These are phyloP conservation scores for Fringilla coelebs DNA, from an alignment of 2,797 vertebrate species.

Conservation along the genomic window DNA sequence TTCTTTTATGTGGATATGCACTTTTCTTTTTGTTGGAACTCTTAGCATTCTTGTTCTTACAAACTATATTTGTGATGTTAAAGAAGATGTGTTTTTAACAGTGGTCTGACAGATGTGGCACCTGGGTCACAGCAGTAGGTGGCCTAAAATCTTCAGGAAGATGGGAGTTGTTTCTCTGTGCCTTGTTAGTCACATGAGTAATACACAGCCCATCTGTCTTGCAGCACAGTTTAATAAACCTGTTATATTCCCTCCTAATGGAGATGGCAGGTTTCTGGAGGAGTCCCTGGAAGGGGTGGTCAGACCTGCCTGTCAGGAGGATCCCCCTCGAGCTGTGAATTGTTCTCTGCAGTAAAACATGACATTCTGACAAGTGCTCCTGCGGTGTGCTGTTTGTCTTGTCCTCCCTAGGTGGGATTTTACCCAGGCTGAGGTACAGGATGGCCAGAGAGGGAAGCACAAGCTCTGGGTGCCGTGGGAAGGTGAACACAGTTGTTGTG, in stretches of 20 bases:
- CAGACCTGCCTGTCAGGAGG: background rate
- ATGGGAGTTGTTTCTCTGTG: background rate
- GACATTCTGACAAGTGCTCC: background rate
- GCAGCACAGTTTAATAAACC: background rate
- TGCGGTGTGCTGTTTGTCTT: accelerated
- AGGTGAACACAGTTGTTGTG: background rate
- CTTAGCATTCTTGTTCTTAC: background rate
- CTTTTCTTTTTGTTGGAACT: background rate
- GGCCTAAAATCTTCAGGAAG: background rate
- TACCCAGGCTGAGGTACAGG: background rate
- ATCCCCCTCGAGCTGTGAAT: background rate
- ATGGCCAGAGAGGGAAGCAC: background rate
- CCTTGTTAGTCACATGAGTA: background rate
- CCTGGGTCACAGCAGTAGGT: background rate
- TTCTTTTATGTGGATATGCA: background rate
- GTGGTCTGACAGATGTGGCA: background rate
- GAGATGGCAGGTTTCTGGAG: background rate
- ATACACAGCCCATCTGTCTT: background rate
- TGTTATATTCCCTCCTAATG: background rate
- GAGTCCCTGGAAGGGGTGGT: background rate
- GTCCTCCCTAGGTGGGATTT: background rate
- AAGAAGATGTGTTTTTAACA: background rate
- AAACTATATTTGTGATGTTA: background rate
- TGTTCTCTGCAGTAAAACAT: background rate
- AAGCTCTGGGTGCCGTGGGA: background rate